Conservation (phyloP, 2,113 vertebrate genomes). For the Scartelaos histophorus region DNA sequence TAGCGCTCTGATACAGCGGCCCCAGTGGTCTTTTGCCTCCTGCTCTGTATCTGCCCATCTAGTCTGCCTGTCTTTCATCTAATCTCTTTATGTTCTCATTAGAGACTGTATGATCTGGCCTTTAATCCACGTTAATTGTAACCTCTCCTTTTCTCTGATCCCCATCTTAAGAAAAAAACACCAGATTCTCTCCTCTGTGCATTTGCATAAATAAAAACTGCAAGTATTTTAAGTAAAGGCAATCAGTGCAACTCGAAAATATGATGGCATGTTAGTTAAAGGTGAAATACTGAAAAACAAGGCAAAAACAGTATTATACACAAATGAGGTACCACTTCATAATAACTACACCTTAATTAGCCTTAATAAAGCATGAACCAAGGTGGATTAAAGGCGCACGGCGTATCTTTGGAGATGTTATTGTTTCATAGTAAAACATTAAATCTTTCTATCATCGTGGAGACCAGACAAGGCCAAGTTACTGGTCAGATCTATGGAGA, state of each 20-base stretch:
- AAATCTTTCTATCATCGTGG: no score
- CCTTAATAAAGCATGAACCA: no score
- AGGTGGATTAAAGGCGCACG: no score
- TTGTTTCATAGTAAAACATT: no score
- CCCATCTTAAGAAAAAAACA: slow-evolving; percentile 45
- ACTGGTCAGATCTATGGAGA: no score
- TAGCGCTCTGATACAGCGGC: slow-evolving; percentile 37
- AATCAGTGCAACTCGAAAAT: neutral
- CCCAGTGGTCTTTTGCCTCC: slow-evolving; percentile 26
- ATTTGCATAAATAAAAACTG: slow-evolving; percentile 39
- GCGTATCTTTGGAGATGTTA: no score
- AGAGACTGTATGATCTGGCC: slow-evolving; percentile 49
- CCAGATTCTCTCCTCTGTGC: slow-evolving; percentile 9
- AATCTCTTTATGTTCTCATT: slow-evolving; percentile 64
- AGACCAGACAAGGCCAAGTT: no score
- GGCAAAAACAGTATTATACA: neutral
- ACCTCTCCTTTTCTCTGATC: slow-evolving; percentile 45
- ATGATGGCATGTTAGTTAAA: no score
- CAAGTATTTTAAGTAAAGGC: neutral
- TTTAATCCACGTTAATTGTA: slow-evolving; percentile 65
- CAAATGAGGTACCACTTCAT: no score
- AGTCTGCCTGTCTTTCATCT: slow-evolving; percentile 35
- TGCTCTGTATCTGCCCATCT: slow-evolving; percentile 37
- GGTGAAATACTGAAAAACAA: neutral
- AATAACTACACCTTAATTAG: no score